These are phyloP conservation scores for Euproctis similis DNA, from an alignment of 2,888 invertebrate species.

Conservation along the genomic window DNA sequence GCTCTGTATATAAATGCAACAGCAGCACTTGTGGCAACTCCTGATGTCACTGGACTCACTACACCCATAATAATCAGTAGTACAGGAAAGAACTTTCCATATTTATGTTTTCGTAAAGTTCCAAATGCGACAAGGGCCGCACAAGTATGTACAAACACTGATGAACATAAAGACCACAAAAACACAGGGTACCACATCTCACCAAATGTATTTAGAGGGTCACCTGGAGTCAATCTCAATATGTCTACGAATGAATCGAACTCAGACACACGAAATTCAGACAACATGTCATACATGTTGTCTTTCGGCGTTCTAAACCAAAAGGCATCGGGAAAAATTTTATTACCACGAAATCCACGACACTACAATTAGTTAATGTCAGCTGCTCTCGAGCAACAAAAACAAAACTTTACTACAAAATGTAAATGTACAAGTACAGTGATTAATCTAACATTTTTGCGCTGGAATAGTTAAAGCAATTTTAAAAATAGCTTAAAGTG, in stretches of 20 bases:
- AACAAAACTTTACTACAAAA: too few relatives aligned
- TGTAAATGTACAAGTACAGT: too few relatives aligned
- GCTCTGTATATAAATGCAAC: slow-evolving; percentile 96
- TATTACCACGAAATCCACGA: too few relatives aligned
- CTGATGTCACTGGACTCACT: slow-evolving; percentile 90
- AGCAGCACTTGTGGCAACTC: slow-evolving; percentile 92
- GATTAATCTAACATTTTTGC: too few relatives aligned
- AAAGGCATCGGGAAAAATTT: slow-evolving; percentile 60
- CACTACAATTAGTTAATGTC: too few relatives aligned
- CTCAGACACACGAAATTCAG: slow-evolving; percentile 74
- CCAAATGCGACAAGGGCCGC: slow-evolving; percentile 94
- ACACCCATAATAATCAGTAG: slow-evolving; percentile 92
- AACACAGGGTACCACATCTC: slow-evolving; percentile 99
- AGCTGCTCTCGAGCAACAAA: too few relatives aligned
- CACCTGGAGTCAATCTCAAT: slow-evolving; percentile 79
- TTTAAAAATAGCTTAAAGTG: too few relatives aligned
- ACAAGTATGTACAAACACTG: slow-evolving; percentile 92
- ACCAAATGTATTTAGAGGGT: slow-evolving; percentile 82
- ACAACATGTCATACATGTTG: slow-evolving; percentile 77
- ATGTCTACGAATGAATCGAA: slow-evolving; percentile 82
- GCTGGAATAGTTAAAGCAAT: too few relatives aligned
- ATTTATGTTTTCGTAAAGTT: slow-evolving; percentile 93
- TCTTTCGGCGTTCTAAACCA: slow-evolving; percentile 42
- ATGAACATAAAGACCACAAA: slow-evolving; percentile 95
- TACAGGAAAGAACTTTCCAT: slow-evolving; percentile 95